phyloP scores from a whole-genome alignment of 1,140 invertebrate species.

The Argopecten irradians region DNA sequence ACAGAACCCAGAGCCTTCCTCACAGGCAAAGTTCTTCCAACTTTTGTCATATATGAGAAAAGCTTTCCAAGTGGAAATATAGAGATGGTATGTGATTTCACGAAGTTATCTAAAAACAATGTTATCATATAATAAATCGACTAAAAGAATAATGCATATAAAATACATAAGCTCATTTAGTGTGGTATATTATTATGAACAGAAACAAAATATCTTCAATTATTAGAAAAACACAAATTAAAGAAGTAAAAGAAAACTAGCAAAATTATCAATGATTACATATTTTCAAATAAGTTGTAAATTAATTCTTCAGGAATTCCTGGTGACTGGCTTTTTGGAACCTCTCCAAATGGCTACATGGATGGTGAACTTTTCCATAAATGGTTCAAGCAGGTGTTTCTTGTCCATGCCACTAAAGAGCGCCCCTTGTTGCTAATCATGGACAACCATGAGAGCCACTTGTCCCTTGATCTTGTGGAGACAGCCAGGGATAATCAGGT shows the following conservation, averaged over 20 bases:
- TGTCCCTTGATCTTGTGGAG: neutral
- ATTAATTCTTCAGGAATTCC: neutral
- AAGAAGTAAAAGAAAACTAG: no score
- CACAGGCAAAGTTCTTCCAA: constrained; percentile 29
- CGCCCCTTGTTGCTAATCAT: constrained; percentile 30
- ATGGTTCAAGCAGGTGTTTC: constrained; percentile 31
- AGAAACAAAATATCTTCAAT: no score
- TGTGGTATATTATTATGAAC: no score
- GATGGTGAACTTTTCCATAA: constrained; percentile 11
- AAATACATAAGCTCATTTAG: no score
- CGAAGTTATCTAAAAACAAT: no score
- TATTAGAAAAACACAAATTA: no score
- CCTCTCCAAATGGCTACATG: constrained; percentile 28
- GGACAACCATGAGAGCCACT: constrained; percentile 38
- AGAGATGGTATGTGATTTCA: neutral
- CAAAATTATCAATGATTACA: no score
- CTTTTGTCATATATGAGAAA: constrained; percentile 39
- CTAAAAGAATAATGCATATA: no score
- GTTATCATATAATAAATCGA: no score
- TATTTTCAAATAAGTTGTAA: no score
- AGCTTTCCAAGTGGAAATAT: neutral
- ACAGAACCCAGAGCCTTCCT: no score
- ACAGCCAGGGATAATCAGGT: constrained; percentile 1
- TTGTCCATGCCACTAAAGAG: neutral
- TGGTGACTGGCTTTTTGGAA: neutral